These are phyloP conservation scores for Calliphora vomitoria DNA, from an alignment of 2,888 invertebrate genomes.

Conservation along the genomic window DNA sequence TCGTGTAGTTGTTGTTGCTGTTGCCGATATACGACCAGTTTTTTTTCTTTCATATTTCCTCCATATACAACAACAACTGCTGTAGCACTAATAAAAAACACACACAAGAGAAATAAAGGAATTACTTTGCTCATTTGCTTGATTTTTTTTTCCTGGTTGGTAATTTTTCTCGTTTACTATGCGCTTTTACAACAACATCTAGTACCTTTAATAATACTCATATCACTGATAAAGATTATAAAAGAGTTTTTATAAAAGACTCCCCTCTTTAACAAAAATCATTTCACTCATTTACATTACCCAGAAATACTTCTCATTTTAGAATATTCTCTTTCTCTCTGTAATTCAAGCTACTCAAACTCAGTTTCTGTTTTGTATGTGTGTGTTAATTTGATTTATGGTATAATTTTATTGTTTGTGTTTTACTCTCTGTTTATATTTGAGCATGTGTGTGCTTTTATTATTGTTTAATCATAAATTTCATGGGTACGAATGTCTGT, in stretches of 20 bases:
- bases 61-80: conserved; percentile 16
- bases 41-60: conserved; percentile 50
- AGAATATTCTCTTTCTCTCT: neutral
- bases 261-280: conserved; percentile 34
- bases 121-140: conserved; percentile 41
- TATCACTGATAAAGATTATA: conserved; percentile 40
- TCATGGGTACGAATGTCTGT: neutral
- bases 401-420: neutral
- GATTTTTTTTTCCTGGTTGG: neutral
- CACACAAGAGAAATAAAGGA: conserved; percentile 33
- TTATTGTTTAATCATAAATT: conserved; percentile 37
- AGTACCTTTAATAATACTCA: conserved; percentile 52
- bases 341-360: neutral
- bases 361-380: neutral
- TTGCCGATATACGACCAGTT: conserved; percentile 33
- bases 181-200: conserved; percentile 67
- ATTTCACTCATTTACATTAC: conserved; percentile 11
- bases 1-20: conserved; percentile 51
- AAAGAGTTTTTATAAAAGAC: conserved; percentile 42
- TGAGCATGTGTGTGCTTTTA: neutral
- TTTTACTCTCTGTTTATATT: neutral
- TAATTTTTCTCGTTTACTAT: conserved; percentile 9
- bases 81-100: conserved; percentile 24
- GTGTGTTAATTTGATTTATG: conserved; percentile 46
- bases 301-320: neutral